These are phyloP conservation scores for Xyrichtys novacula DNA, from an alignment of 2,797 vertebrate genomes.

Conservation along the genomic window DNA sequence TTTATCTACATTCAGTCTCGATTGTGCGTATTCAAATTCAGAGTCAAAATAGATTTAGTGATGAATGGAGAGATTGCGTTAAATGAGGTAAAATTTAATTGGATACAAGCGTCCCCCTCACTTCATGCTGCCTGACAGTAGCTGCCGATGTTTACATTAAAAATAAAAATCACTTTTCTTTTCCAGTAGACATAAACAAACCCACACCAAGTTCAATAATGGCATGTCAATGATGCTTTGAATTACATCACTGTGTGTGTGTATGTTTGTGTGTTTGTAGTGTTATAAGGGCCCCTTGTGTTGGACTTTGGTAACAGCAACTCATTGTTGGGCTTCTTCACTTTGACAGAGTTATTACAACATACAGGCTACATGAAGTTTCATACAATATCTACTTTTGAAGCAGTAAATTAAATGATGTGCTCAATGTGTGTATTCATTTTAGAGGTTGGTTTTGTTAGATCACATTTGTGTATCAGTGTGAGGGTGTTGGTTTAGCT, in stretches of 20 bases:
- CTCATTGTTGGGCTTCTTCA: neutral
- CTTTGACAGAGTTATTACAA: neutral
- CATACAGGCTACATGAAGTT: neutral
- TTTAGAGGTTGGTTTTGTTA: too few relatives aligned
- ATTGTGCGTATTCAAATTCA: constrained; percentile 23
- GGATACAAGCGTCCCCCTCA: neutral
- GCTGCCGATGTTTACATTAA: neutral
- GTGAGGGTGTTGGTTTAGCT: too few relatives aligned
- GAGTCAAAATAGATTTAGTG: constrained; percentile 17
- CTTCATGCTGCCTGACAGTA: neutral
- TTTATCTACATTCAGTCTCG: constrained; percentile 4
- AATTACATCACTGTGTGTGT: neutral
- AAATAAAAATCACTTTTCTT: neutral
- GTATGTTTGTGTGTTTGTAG: constrained; percentile 13
- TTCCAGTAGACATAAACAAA: neutral
- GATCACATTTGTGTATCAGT: too few relatives aligned
- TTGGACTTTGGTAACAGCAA: constrained; percentile 45
- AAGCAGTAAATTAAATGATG: too few relatives aligned
- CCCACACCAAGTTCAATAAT: neutral
- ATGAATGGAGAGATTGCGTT: constrained; percentile 23
- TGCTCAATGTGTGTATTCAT: too few relatives aligned
- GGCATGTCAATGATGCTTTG: neutral
- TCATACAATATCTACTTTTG: neutral
- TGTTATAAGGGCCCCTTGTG: constrained; percentile 65
- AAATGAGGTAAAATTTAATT: constrained; percentile 24